Conservation (phyloP, 1,140 invertebrate genomes). For the Leptopilina boulardi region DNA sequence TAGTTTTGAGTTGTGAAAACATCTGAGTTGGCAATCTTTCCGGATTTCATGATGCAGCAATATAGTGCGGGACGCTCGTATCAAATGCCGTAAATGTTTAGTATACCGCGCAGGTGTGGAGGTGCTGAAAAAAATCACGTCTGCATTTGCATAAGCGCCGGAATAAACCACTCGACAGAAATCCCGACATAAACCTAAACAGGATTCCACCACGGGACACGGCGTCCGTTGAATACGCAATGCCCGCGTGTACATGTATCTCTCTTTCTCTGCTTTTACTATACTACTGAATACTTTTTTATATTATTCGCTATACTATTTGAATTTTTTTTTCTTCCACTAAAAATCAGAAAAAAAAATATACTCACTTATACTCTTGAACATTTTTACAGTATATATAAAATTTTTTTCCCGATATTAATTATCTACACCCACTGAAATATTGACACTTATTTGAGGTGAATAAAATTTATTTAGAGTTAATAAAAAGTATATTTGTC, state of each 20-base stretch:
- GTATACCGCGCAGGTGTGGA: constrained; percentile 66
- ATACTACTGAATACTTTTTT: constrained; percentile 63
- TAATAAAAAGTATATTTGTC: too few species aligned
- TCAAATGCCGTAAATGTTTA: constrained; percentile 64
- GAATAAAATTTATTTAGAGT: too few species aligned
- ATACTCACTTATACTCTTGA: too few species aligned
- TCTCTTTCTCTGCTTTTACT: constrained; percentile 44
- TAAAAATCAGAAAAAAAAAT: background rate
- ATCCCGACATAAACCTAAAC: constrained; percentile 73
- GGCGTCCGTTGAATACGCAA: constrained; percentile 74
- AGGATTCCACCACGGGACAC: constrained; percentile 67
- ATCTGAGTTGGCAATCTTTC: constrained; percentile 45
- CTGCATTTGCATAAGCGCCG: constrained; percentile 76
- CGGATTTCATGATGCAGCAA: constrained; percentile 57
- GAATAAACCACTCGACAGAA: constrained; percentile 75
- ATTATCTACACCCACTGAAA: too few species aligned
- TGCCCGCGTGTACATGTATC: constrained; percentile 50
- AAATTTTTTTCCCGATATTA: too few species aligned
- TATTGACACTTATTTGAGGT: too few species aligned
- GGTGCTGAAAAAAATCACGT: constrained; percentile 76
- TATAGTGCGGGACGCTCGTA: constrained; percentile 44
- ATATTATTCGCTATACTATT: constrained; percentile 63
- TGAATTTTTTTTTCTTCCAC: constrained; percentile 2
- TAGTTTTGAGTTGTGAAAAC: constrained; percentile 36
- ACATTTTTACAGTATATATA: too few species aligned